Evolutionary conservation across 2,888 invertebrate species (phyloP).

Genomic region (Calameuta filiformis): DNA sequence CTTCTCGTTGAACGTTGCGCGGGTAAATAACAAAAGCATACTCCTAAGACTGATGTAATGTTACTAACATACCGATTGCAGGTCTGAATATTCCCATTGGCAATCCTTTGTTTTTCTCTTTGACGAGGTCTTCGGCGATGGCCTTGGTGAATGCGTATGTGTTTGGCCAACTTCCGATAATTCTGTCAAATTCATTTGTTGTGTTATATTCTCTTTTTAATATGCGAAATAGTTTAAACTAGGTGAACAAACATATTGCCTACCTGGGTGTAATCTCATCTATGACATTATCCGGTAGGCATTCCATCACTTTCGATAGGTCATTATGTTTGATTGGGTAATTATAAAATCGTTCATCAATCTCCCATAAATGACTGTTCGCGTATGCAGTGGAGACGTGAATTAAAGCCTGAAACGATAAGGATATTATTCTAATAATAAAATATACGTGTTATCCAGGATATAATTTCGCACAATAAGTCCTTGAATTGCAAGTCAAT

Average conservation of each 20-base stretch:
- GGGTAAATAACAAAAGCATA: neutral
- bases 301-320: slow-evolving; percentile 65
- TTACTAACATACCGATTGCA: slow-evolving; percentile 72
- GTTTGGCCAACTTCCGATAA: slow-evolving; percentile 80
- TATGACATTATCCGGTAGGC: slow-evolving; percentile 68
- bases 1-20: neutral
- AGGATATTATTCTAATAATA: neutral
- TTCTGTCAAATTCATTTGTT: slow-evolving; percentile 55
- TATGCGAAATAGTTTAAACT: neutral
- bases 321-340: slow-evolving; percentile 69
- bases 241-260: slow-evolving; percentile 44
- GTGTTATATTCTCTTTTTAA: slow-evolving; percentile 33
- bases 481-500: neutral
- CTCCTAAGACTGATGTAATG: neutral
- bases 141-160: slow-evolving; percentile 91
- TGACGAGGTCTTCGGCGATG: slow-evolving; percentile 78
- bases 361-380: slow-evolving; percentile 68
- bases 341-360: slow-evolving; percentile 77
- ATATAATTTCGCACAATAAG: neutral
- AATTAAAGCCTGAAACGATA: slow-evolving; percentile 55
- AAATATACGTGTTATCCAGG: neutral
- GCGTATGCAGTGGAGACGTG: slow-evolving; percentile 66
- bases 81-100: slow-evolving; percentile 85
- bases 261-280: slow-evolving; percentile 70
- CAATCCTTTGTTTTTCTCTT: slow-evolving; percentile 70